These are phyloP conservation scores for Cotesia typhae DNA, from an alignment of 1,140 invertebrate genomes.

Conservation along the genomic window DNA sequence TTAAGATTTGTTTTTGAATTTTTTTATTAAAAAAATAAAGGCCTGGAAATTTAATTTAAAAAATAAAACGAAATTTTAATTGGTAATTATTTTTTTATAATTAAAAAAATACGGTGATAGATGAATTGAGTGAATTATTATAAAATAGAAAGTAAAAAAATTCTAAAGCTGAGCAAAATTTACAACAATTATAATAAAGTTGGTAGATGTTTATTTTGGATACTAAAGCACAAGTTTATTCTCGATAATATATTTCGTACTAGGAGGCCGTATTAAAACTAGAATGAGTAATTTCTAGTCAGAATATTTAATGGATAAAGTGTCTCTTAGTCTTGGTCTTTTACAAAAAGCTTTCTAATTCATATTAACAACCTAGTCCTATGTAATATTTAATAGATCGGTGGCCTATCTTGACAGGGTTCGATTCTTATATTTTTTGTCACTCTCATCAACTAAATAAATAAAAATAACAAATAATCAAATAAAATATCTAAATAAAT, in stretches of 20 bases:
- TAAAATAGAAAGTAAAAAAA: neutral
- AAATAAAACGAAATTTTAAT: too few relatives aligned
- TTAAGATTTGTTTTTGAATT: too few relatives aligned
- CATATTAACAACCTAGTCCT: neutral
- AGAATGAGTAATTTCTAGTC: neutral
- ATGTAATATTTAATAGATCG: slow-evolving; percentile 24
- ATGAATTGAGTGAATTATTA: too few relatives aligned
- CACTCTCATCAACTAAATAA: slow-evolving; percentile 16
- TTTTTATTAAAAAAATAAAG: too few relatives aligned
- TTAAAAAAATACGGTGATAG: too few relatives aligned
- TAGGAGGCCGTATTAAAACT: neutral
- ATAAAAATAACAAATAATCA: slow-evolving; percentile 11
- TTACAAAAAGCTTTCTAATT: slow-evolving; percentile 4
- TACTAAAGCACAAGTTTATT: slow-evolving; percentile 27
- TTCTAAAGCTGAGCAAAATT: neutral
- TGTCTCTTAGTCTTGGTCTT: neutral
- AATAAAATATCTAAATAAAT: neutral
- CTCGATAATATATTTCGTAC: slow-evolving; percentile 18
- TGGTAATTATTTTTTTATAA: too few relatives aligned
- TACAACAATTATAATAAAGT: neutral
- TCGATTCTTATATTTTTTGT: slow-evolving; percentile 25
- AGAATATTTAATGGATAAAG: neutral
- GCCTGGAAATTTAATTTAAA: too few relatives aligned
- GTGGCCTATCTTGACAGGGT: slow-evolving; percentile 36
- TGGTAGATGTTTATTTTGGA: slow-evolving; percentile 28